Percentiles rank a stretch among this genome's conserved stretches.
Conservation (phyloP, 1,140 invertebrate genomes). For the Samia ricini region DNA sequence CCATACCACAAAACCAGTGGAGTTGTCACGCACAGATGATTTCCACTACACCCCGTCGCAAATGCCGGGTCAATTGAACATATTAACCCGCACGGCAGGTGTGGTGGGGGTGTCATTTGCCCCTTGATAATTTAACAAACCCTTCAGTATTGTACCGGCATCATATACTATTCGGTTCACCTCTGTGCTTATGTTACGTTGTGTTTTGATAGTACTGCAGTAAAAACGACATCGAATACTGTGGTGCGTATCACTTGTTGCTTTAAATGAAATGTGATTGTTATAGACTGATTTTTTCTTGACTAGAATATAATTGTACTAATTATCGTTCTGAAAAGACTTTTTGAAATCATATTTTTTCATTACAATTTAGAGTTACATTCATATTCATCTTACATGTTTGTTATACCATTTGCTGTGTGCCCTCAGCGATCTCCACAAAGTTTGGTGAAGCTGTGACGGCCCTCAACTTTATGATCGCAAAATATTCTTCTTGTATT, state of each 20-base stretch:
- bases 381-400: too few relatives aligned
- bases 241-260: not conserved
- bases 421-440: too few relatives aligned
- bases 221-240: not conserved
- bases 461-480: too few relatives aligned
- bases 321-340: too few relatives aligned
- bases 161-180: conserved; percentile 57
- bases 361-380: too few relatives aligned
- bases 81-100: conserved; percentile 61
- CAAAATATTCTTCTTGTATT: too few relatives aligned
- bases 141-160: conserved; percentile 59
- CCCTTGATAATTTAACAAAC: conserved; percentile 64
- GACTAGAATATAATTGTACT: too few relatives aligned
- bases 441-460: too few relatives aligned
- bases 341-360: too few relatives aligned
- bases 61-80: conserved; percentile 62
- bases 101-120: conserved; percentile 56
- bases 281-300: too few relatives aligned
- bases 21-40: conserved; percentile 56
- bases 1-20: conserved; percentile 15
- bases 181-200: conserved; percentile 33
- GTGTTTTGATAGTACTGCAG: not conserved
- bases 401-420: too few relatives aligned
- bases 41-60: conserved; percentile 43
- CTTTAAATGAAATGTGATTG: not conserved